phyloP scores from a whole-genome alignment of 2,797 vertebrate genomes.

The Muscicapa striata region DNA sequence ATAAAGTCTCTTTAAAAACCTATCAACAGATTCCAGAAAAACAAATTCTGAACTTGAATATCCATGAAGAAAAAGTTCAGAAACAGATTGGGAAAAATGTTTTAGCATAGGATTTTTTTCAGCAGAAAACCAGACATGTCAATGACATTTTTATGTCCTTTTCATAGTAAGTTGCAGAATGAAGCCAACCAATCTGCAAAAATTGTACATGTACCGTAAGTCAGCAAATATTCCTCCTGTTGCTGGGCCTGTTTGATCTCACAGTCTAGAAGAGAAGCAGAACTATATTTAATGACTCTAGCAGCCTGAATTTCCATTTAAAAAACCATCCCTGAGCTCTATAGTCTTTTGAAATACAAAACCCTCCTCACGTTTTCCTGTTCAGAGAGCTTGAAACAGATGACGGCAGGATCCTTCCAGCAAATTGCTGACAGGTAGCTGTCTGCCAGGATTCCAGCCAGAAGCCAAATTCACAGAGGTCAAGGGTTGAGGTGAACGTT shows the following conservation, averaged over 20 bases:
- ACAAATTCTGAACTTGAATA: neutral
- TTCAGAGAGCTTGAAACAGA: constrained; percentile 1
- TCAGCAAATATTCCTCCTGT: constrained; percentile 40
- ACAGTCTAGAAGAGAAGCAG: constrained; percentile 37
- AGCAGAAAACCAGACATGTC: constrained; percentile 39
- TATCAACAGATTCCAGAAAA: neutral
- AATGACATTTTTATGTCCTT: constrained; percentile 44
- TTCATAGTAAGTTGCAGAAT: constrained; percentile 12
- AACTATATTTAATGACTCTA: constrained; percentile 33
- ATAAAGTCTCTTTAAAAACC: neutral
- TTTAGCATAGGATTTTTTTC: constrained; percentile 32
- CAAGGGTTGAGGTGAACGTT: neutral
- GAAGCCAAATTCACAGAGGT: neutral
- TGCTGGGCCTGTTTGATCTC: constrained; percentile 26
- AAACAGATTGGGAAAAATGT: neutral
- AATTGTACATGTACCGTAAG: neutral
- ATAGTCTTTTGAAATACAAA: constrained; percentile 47
- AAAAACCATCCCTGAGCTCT: neutral
- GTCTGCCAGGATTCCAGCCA: neutral
- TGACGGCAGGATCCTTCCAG: neutral
- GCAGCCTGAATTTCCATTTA: constrained; percentile 17
- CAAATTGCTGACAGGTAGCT: neutral
- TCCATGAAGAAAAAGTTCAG: constrained; percentile 28
- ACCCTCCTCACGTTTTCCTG: neutral
- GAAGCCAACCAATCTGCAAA: constrained; percentile 60